Evolutionary conservation across 2,797 vertebrate species (phyloP), one percentile per base, ranked within the genome.

Genomic region (Scolopax rusticola): DNA sequence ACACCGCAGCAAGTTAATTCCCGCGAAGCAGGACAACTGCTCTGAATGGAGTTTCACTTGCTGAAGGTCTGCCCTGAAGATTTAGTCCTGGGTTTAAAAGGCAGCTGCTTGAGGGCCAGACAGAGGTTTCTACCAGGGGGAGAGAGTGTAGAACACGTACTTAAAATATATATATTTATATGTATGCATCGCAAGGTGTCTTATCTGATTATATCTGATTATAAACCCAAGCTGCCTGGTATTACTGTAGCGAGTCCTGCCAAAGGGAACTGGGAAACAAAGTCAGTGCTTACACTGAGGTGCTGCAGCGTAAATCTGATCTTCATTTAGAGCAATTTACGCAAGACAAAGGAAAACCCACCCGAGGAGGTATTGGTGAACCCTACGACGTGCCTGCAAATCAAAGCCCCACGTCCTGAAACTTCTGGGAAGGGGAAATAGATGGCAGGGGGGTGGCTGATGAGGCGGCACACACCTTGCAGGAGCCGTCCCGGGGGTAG

Each of bases 271-370:
- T 8, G 30, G 56, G 81, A 90, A 96, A 74, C 83, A 84, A 89
- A 95, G 70, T 87, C 85, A 32, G 75, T 56, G 88, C 87, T 87
- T 41, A 9, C 74, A 84, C 70, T 64, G 43, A 93, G 88, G 51
- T 64, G 78, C 90, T 64, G 88, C 71, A 36, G 51, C 2, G 18
- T 53, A 84, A 92, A 83, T 45, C 90, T 76, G 14, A 78, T 77
- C 75, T 67, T 87, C 84, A 45, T 89, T 77, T 84, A 59, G 70
- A 79, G 36, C 59, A 74, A 82, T 84, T 90, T 67, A 90, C 60
- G 70, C 19, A 76, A 91, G 89, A 95, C 95, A 96, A 96, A 77
- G 57, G 61, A 64, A 92, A 93, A 80, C 33, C 68, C 81, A 90
- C 95, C 80, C 59, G 63, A 81, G 0, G 11, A 89, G 74, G 63